Percentiles rank a stretch among this genome's conserved stretches.
phyloP scores from a whole-genome alignment of 1,140 invertebrate species.

The Heliothis virescens region DNA sequence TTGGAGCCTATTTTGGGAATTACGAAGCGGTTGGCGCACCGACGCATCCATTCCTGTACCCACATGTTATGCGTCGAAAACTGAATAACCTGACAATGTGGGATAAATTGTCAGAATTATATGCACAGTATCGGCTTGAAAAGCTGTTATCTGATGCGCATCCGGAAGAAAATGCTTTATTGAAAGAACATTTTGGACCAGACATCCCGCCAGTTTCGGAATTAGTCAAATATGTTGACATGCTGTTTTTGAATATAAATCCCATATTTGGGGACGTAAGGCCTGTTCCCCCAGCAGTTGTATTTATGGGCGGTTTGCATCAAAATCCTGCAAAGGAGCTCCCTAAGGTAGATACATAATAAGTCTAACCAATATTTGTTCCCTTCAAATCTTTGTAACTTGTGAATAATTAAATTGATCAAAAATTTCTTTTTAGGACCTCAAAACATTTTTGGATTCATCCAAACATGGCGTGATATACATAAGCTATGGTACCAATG shows the following conservation, averaged over 20 bases:
- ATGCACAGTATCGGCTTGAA: background rate
- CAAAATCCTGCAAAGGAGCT: conserved; percentile 10
- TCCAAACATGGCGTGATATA: conserved; percentile 14
- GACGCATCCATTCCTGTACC: conserved; percentile 81
- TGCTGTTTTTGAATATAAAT: conserved; percentile 27
- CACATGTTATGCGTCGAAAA: conserved; percentile 66
- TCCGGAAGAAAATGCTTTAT: background rate
- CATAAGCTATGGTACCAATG: background rate
- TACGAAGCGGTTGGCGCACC: conserved; percentile 77
- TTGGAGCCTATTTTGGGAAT: conserved; percentile 54
- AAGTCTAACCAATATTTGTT: no score
- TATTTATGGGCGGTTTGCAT: background rate
- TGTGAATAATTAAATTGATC: background rate
- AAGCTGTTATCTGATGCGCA: background rate
- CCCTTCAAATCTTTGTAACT: no score
- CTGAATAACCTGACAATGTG: conserved; percentile 62
- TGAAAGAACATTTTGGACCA: conserved; percentile 11
- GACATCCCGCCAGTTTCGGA: background rate
- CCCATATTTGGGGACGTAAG: conserved; percentile 24
- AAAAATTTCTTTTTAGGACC: conserved; percentile 4
- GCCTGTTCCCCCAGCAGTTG: conserved; percentile 8
- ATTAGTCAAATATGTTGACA: conserved; percentile 14
- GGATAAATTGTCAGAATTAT: conserved; percentile 19
- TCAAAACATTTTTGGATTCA: background rate
- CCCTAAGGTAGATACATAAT: background rate